A percentile compares a stretch with the other conserved stretches of the same genome.
These are phyloP conservation scores for Druon quercuslanigerum DNA, from an alignment of 1,140 invertebrate species.

Conservation along the genomic window DNA sequence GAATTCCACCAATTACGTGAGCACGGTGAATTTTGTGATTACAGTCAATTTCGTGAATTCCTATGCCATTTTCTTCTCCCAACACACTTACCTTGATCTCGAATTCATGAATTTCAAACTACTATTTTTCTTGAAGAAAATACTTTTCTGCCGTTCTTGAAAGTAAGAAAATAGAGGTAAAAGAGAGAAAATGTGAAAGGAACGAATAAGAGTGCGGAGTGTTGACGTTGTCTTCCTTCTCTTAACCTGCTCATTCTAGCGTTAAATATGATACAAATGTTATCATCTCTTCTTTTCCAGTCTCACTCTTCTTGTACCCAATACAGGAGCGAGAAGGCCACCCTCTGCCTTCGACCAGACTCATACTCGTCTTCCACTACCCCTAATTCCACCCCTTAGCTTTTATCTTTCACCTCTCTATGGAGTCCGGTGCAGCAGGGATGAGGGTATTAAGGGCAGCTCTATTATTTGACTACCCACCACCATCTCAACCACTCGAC, in stretches of 20 bases:
- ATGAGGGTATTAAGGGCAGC: constrained; percentile 67
- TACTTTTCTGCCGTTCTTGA: no score
- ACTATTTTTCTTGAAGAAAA: no score
- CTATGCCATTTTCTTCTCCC: no score
- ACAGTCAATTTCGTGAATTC: no score
- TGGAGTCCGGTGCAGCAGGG: constrained; percentile 55
- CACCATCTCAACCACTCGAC: constrained; percentile 58
- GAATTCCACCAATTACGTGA: no score
- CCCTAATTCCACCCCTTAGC: constrained; percentile 21
- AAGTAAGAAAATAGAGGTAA: no score
- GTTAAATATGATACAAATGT: constrained; percentile 75
- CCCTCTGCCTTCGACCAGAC: constrained; percentile 33
- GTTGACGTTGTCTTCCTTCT: constrained; percentile 58
- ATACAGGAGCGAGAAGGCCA: constrained; percentile 37
- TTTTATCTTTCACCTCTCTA: constrained; percentile 51
- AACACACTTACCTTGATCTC: no score
- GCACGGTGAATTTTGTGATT: no score
- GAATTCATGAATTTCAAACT: no score
- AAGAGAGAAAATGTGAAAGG: background rate
- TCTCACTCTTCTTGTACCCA: constrained; percentile 45
- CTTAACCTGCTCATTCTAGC: constrained; percentile 67
- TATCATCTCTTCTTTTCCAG: constrained; percentile 70
- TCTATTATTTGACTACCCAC: constrained; percentile 69
- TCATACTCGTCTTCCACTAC: constrained; percentile 1
- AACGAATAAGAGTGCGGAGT: constrained; percentile 33